Percentiles rank a stretch among this genome's conserved stretches.
These are phyloP conservation scores for Nephrotoma guestfalica DNA, from an alignment of 2,888 invertebrate species.

Conservation along the genomic window DNA sequence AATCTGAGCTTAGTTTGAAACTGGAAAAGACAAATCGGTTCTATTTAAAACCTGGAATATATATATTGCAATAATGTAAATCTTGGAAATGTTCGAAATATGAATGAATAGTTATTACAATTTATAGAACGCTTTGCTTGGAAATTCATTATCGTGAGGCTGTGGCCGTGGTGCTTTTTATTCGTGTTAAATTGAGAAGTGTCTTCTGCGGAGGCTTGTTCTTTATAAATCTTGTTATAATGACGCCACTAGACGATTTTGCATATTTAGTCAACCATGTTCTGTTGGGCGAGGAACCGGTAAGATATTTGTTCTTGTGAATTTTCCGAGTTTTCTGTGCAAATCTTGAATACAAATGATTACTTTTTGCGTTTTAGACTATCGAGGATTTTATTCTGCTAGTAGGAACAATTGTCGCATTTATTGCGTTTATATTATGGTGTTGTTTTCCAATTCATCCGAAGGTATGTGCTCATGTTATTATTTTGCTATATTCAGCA, in stretches of 20 bases:
- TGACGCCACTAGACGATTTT: constrained; percentile 46
- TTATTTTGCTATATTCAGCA: not conserved
- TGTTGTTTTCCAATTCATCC: constrained; percentile 45
- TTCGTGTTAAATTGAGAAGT: no score
- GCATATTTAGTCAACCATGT: constrained; percentile 43
- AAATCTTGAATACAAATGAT: not conserved
- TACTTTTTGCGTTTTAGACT: constrained; percentile 29
- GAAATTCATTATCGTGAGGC: not conserved
- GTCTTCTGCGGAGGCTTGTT: not conserved
- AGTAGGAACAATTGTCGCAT: constrained; percentile 45
- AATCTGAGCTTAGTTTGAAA: not conserved
- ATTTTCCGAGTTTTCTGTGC: not conserved
- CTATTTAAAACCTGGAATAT: not conserved
- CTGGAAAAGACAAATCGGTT: not conserved
- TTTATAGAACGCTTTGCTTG: not conserved
- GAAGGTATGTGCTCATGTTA: constrained; percentile 23
- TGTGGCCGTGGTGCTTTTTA: no score
- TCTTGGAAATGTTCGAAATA: not conserved
- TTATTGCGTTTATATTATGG: constrained; percentile 47
- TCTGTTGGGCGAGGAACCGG: constrained; percentile 44
- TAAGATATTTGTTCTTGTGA: constrained; percentile 24
- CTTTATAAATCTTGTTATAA: constrained; percentile 14
- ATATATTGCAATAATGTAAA: not conserved
- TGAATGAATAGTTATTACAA: not conserved
- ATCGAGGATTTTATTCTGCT: constrained; percentile 46